Percentiles rank a stretch among this genome's conserved stretches.
Evolutionary conservation across 2,113 vertebrate species (phyloP).

Genomic region (Saccopteryx bilineata): DNA sequence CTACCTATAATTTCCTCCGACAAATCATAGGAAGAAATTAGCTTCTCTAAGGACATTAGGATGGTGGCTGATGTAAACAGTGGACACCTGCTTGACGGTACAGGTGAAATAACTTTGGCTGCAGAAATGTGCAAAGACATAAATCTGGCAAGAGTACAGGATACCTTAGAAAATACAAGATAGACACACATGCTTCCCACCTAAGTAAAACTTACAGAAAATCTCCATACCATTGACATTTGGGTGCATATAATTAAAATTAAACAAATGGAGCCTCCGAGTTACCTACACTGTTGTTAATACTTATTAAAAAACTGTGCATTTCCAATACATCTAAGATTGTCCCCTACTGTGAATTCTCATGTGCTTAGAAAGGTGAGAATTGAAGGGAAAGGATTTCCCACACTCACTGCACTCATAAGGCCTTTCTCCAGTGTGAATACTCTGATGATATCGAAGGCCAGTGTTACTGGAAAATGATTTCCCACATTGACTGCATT

Average conservation of each 20-base stretch:
- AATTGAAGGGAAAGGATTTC: not conserved
- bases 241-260: not conserved
- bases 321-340: not conserved
- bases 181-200: not conserved
- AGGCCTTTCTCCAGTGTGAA: conserved; percentile 55
- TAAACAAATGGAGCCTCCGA: not conserved
- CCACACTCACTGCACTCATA: conserved; percentile 46
- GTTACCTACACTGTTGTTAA: not conserved
- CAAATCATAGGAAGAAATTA: not conserved
- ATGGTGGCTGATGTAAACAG: not conserved
- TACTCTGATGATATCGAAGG: not conserved
- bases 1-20: no score
- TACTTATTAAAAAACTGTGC: not conserved
- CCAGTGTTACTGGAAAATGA: not conserved
- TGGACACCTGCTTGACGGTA: not conserved
- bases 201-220: not conserved
- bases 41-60: not conserved
- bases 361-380: not conserved
- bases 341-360: not conserved
- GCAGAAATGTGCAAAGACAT: not conserved
- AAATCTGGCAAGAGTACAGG: not conserved
- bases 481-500: conserved; percentile 35
- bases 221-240: not conserved
- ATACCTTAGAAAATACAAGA: not conserved
- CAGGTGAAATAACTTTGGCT: not conserved